Base-by-base conservation (phyloP, 2,113 vertebrate species). In the Gymnorhina tibicen region DNA sequence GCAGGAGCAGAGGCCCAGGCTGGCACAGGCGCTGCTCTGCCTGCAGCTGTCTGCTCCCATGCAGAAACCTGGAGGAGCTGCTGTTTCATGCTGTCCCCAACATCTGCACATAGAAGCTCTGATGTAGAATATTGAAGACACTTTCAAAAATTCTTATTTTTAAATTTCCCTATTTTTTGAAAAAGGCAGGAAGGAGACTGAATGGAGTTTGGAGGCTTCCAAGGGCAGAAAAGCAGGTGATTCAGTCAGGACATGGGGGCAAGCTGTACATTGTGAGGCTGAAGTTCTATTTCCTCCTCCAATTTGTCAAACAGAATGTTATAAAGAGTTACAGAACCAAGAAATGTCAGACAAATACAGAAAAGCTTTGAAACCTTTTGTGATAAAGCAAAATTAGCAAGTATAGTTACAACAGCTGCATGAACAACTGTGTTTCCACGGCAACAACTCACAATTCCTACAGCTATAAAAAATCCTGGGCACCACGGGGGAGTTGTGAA, bases 351-450 rank as follows among this genome's bases (percentile, higher is more conserved):
- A 59, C 52, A 94, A 91, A 97, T 16, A 90, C 89, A 70, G 72
- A 32, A 79, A 91, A 91, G 80, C 93, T 93, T 92, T 80, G 73
- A 95, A 96, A 91, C 75, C 93, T 35, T 94, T 94, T 67, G 84
- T 85, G 78, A 91, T 94, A 95, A 93, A 92, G 42, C 88, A 76
- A 60, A 94, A 96, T 89, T 91, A 96, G 89, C 91, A 95, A 95
- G 96, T 80, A 86, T 35, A 63, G 67, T 97, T 95, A 94, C 52
- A 91, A 93, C 89, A 95, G 90, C 92, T 87, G 96, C 95, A 96
- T 87, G 91, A 89, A 97, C 97, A 97, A 96, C 96, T 96, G 97
- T 78, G 85, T 98, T 97, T 95, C 95, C 91, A 97, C 90, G 89
- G 91, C 90, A 97, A 97, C 92, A 89, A 77, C 80, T 90, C 64